Evolutionary conservation across 2,797 vertebrate genomes (phyloP), one percentile per base, ranked within the genome.

Genomic region (Aldrovandia affinis): DNA sequence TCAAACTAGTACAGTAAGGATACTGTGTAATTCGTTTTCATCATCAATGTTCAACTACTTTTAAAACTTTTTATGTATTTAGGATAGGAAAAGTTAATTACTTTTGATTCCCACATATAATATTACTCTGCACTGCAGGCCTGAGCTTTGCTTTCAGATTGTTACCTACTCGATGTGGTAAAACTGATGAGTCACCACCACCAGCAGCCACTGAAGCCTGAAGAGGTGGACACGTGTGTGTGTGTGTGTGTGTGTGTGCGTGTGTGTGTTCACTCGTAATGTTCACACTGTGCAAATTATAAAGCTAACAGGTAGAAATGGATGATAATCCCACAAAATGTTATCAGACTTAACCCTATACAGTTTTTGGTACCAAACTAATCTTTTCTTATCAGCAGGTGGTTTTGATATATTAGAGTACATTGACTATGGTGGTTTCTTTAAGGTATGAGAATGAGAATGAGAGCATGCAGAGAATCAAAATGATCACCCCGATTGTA

Each of bases 31-130:
- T 28, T 63, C 61, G 55, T 39, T 42, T n/a, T 83, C 52, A 83
- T 25, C 39, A 20, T 57, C 73, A 59, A 59, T 33, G 12, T 39
- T 78, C 14, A 25, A 78, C 36, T 83, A 14, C 12, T 73, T 82
- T 82, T 44, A 83, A 78, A 73, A 39, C n/a, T 28, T 18, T 82
- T 54, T 75, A 54, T 68, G 20, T 30, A 70, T 84, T 33, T 80
- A 81, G 33, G 80, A 30, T 30, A 28, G 52, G 70, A 68, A 68
- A 79, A 36, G 54, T 81, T 33, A 59, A 84, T 83, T 78, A 78
- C 54, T 6, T 73, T 81, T 81, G 59, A 44, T 73, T 47, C 61
- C 61, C 61, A 65, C 36, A 36, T 28, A 63, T 68, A 84, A 73
- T 73, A 81, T n/a, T 50, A 5, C 59, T 25, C 3, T 18, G 44